Conservation (phyloP, 2,888 invertebrate genomes). For the Notodonta ziczac region DNA sequence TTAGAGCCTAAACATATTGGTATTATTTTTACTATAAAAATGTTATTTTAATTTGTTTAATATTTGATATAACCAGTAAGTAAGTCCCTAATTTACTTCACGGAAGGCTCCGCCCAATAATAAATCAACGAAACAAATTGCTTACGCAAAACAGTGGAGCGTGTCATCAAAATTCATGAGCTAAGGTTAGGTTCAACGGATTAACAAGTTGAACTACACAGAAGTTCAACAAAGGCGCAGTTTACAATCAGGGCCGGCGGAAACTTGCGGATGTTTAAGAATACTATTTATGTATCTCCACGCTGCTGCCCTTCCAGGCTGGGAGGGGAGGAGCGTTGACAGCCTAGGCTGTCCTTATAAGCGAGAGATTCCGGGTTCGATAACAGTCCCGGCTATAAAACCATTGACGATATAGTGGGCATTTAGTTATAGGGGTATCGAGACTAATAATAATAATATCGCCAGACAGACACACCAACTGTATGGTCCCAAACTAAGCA, state of each 20-base stretch:
- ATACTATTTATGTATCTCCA: constrained; percentile 9
- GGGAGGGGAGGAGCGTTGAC: background rate
- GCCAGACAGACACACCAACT: too few relatives aligned
- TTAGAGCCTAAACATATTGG: too few relatives aligned
- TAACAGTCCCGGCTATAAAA: too few relatives aligned
- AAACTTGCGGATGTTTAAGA: constrained; percentile 13
- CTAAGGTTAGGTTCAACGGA: constrained; percentile 25
- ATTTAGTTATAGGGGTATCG: too few relatives aligned
- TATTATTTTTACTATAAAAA: too few relatives aligned
- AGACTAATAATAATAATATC: too few relatives aligned
- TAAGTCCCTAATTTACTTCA: too few relatives aligned
- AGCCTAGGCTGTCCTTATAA: too few relatives aligned
- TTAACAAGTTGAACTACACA: constrained; percentile 31
- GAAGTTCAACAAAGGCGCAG: constrained; percentile 29
- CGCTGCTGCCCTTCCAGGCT: background rate
- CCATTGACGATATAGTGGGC: too few relatives aligned
- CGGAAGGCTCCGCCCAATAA: background rate
- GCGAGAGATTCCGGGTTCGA: too few relatives aligned
- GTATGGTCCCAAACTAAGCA: too few relatives aligned
- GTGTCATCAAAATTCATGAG: constrained; percentile 28
- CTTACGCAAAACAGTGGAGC: constrained; percentile 4
- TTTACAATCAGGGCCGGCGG: constrained; percentile 7
- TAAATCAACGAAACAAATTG: constrained; percentile 3
- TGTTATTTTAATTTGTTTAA: background rate
- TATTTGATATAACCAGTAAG: background rate